Evolutionary conservation across 2,113 vertebrate species (phyloP).

Genomic region (Salminus brasiliensis): DNA sequence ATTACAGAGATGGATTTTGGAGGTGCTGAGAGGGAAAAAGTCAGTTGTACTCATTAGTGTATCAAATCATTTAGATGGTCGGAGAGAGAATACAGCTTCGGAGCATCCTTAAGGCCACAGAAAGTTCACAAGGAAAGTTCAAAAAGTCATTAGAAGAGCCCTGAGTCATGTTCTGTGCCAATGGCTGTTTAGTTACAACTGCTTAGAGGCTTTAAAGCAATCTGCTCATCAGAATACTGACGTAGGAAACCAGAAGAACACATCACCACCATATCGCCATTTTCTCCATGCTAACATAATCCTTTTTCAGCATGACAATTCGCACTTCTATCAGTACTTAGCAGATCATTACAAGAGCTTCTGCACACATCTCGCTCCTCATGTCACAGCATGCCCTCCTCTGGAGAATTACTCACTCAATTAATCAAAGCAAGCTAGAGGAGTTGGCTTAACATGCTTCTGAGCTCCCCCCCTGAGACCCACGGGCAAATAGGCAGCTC

Average conservation of each 20-base stretch:
- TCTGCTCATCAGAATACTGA: neutral
- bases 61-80: conserved; percentile 9
- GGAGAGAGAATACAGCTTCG: conserved; percentile 2
- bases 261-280: neutral
- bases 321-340: neutral
- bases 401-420: conserved; percentile 18
- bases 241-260: neutral
- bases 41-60: conserved; percentile 17
- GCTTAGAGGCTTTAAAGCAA: neutral
- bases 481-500: neutral
- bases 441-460: conserved; percentile 25
- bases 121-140: neutral
- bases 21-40: conserved; percentile 77
- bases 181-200: neutral
- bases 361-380: conserved; percentile 7
- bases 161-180: neutral
- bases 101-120: neutral
- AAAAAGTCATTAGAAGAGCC: neutral
- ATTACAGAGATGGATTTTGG: conserved; percentile 89
- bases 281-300: conserved; percentile 13
- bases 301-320: conserved; percentile 7
- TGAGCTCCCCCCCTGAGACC: conserved; percentile 12
- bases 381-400: conserved; percentile 36
- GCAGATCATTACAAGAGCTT: conserved; percentile 4
- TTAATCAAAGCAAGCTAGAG: conserved; percentile 38